Evolutionary conservation across 2,797 vertebrate genomes (phyloP).

Genomic region (Gila robusta): DNA sequence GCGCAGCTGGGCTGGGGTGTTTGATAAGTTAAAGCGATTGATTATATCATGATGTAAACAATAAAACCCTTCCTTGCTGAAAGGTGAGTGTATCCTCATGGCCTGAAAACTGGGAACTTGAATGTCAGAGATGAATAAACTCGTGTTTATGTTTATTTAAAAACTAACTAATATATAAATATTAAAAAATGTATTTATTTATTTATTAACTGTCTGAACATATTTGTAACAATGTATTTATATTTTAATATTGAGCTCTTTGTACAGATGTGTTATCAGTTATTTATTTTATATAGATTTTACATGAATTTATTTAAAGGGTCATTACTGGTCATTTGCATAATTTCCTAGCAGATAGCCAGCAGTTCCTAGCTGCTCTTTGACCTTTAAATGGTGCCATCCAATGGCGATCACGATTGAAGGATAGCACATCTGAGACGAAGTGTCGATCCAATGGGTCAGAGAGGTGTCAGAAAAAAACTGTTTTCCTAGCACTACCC

Average conservation of each 20-base stretch:
- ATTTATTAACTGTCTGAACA: not conserved
- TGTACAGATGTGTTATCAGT: not conserved
- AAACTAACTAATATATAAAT: not conserved
- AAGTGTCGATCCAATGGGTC: slow-evolving; percentile 12
- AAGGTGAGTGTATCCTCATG: not conserved
- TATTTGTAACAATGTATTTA: not conserved
- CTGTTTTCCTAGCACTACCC: slow-evolving; percentile 9
- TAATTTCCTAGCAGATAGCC: not conserved
- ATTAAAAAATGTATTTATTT: not conserved
- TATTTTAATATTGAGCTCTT: not conserved
- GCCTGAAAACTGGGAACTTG: not conserved
- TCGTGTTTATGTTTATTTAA: not conserved
- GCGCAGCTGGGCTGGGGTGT: slow-evolving; percentile 18
- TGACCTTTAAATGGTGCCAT: slow-evolving; percentile 27
- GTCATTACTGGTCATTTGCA: not conserved
- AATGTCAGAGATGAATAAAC: not conserved
- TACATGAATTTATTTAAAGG: not conserved
- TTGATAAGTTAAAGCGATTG: slow-evolving; percentile 21
- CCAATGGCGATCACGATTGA: not conserved
- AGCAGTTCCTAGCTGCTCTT: not conserved
- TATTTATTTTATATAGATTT: not conserved
- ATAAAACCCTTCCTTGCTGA: not conserved
- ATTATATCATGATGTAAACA: slow-evolving; percentile 29
- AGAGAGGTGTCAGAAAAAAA: slow-evolving; percentile 15
- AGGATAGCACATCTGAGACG: slow-evolving; percentile 7